Evolutionary conservation across 2,888 invertebrate genomes (phyloP), one percentile per base, ranked within the genome.

Genomic region (Eulithis testata): DNA sequence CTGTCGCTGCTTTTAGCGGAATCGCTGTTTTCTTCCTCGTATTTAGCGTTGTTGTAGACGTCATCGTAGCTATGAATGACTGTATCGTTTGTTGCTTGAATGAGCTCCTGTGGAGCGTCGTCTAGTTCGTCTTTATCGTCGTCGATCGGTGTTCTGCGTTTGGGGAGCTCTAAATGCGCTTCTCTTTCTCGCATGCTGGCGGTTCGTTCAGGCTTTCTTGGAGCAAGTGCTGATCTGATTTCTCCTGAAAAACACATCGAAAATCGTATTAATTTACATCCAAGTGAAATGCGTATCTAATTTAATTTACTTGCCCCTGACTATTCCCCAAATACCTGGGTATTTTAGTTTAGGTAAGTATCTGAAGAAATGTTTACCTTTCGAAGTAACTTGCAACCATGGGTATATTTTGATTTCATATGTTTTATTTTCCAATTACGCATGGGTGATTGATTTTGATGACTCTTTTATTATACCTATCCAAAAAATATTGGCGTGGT

Each of bases 101-200:
- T 91, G 57, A 92, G 80, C 68, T 90, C 90, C 55, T 89, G 88
- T 0, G 88, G 88, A 8, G 85, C 88, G 66, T 93, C 93, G 74
- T 90, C 89, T 27, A 85, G 69, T 70, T 93, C 93, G 74, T 94
- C 94, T 79, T 93, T 94, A 69, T 94, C 94, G 79, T 94, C 94
- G 62, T 91, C 91, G 71, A 94, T 88, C 72, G 92, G 87, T 52
- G 86, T 89, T 68, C 91, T 83, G 62, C 93, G 88, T 75, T 93
- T 93, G 37, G 94, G 93, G 56, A 94, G 90, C 82, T 95, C 95
- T 75, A 95, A 85, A 74, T 95, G 94, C 4, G 95, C 95, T 87
- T 96, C 96, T 66, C 96, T 94, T 86, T 97, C 97, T 75, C 97
- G 94, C 96, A 97, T 96, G 83, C 97, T 97, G 52, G 97, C 97